Evolutionary conservation across 2,797 vertebrate species (phyloP), one percentile per base, ranked within the genome.

Genomic region (Mallotus villosus): DNA sequence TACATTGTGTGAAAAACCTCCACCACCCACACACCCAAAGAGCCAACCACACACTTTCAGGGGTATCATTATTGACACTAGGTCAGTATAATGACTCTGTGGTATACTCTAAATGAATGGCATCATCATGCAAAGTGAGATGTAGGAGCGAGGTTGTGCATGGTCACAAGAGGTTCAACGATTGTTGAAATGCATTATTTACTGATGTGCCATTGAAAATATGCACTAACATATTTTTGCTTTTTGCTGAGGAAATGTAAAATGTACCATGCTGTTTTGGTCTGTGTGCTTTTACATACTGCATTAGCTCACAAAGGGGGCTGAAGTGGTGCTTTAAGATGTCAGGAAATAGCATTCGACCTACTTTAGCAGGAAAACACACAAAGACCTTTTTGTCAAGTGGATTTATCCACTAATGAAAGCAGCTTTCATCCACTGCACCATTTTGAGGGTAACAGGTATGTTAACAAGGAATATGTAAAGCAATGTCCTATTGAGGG

Each of bases 191-290:
- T 49, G 61, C 73, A 87, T 89, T 83, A 86, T 67, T 85, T 88
- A 85, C 83, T 84, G 80, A 87, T 78, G 76, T 34, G 77, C 72
- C 78, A 75, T 80, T 84, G 82, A 83, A 83, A 72, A 74, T 72
- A 75, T 85, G 72, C 69, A 58, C 70, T 53, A 55, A 25, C 64
- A 67, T 77, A 71, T 74, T 84, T 68, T 67, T 76, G 9, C 74
- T 76, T 74, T 69, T 82, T 80, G 63, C n/a, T 51, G 4, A 16
- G 22, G 71, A 75, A 74, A 78, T 86, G 74, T 5, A 70, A 81
- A 75, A 34, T 66, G 14, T 61, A 27, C 77, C 32, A 55, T 67
- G 68, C 21, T 77, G 74, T 60, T 74, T 49, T 58, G 29, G 62
- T 21, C 51, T 34, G 63, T 55, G 5, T 51, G 71, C 46, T 57